Base-by-base conservation (phyloP, 2,797 vertebrate species). In the Schizopygopsis malacanthus region DNA sequence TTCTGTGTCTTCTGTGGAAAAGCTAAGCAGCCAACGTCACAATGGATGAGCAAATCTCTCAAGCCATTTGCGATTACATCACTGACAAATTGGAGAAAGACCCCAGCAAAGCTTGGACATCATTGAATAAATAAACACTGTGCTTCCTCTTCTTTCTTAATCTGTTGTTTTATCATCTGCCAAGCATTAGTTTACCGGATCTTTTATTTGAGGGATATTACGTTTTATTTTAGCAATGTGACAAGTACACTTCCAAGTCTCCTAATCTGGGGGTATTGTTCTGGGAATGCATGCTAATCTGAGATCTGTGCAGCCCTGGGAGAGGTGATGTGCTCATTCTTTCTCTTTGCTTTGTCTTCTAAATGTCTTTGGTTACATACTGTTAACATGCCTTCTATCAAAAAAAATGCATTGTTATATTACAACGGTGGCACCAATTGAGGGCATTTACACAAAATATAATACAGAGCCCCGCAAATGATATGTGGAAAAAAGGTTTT, bases 11-110 rank as follows among this genome's bases (percentile, higher is more conserved):
- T 76, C 85, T 90, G 90, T 88, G 80, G 37, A 92, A 91, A 91
- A 93, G 89, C 91, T 92, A 93, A 81, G 73, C 91, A 15, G 85
- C 67, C 33, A 90, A 90, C 91, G 92, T 93, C 91, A 91, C 3
- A n/a, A 81, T 81, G 33, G 78, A 91, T 41, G 88, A 89, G 88
- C 89, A 92, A 91, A 83, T 89, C 89, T 90, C 86, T 56, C 59
- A 18, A 86, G 54, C 86, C 81, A 82, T 78, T 37, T 28, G n/a
- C 73, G 65, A 87, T 79, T 16, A 43, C 85, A 84, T 75, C 47
- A 45, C 20, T 71, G 72, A 79, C 81, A 73, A 87, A 84, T 84
- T 28, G 39, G n/a, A 33, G 82, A 50, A 79, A 65, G 4, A 41
- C 41, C 15, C 13, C 71, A 47, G 54, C 71, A 39, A 83, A 77